Base-by-base conservation (phyloP, 1,140 invertebrate species). In the Drosophila pandora region DNA sequence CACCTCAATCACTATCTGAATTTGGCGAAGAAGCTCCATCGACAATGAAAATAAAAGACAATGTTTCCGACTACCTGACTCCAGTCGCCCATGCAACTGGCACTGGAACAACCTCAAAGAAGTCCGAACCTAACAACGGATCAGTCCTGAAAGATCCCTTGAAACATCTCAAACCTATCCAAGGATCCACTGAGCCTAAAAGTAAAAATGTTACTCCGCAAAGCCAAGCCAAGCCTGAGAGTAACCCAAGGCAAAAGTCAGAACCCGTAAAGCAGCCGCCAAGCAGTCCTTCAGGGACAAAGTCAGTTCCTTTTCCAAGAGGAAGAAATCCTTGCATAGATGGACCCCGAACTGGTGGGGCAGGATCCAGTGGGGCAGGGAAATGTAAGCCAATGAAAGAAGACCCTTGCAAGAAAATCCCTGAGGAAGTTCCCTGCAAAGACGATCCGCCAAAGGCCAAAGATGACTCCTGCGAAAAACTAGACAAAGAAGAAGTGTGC, bases 321-420 rank as follows among this genome's bases (percentile, higher is more conserved):
- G 43, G 43, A 17, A 47, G 43, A 9, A 47, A 47, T 47, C 43
- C 43, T 22, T 47, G 43, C 21, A 7, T 21, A 21, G 43, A 47
- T 47, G 43, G 43, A 17, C 21, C 43, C 8, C 13, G 21, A 13
- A 21, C 13, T 2, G 10, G 2, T 3, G 10, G 10, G 10, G 10
- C 3, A 2, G 6, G 13, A 5, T 6, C 17, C 21, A 6, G 10
- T 4, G 34, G 17, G 17, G 17, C 17, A 37, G 2, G 10, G 3
- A 10, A 4, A 2, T 12, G 32, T 9, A 32, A 17, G 17, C 17
- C 17, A 17, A 17, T 17, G 17, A 21, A 43, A n/a, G 41, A 43
- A 17, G 8, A 43, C 9, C 32, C 32, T 32, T 32, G 8, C 32
- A 3, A 32, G 32, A 8, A 32, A 2, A 10, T 7, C 32, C 9